Base-by-base conservation (phyloP, 2,113 vertebrate genomes). In the Platysternon megacephalum region DNA sequence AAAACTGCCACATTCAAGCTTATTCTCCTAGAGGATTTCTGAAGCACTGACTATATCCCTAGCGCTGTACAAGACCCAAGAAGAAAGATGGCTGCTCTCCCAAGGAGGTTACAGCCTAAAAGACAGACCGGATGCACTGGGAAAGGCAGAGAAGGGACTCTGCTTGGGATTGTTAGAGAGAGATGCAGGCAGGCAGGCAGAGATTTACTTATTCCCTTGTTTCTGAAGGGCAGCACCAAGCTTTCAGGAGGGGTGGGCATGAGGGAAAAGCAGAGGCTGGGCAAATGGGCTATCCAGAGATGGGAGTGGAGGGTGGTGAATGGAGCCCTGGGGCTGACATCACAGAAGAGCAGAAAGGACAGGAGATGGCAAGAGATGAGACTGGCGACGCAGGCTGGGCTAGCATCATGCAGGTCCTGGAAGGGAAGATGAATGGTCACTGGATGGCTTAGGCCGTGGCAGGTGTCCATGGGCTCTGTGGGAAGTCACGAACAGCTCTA, bases 31-130 rank as follows among this genome's bases (percentile, higher is more conserved):
- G 1, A 72, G 79, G 22, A 55, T 46, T 48, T 78, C 17, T 5
- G 74, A 86, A 92, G 79, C 29, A 89, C 5, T 12, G 65, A 48
- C 0, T 0, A 80, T 51, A 46, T 52, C 16, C 52, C 0, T 53
- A 89, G 74, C 3, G 39, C 5, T 52, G 82, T 1, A 0, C 0
- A 32, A 87, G 61, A 74, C 82, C 82, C 61, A 76, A 22, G 78
- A 92, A 79, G 8, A 32, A 91, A 76, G 4, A 86, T 7, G 1
- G 1, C 1, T 86, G 83, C 28, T 46, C 22, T 13, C 74, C 42
- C 24, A 44, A 78, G 74, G 42, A 78, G 26, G 6, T 78, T 44
- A 78, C 13, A 46, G 24, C 42, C 5, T 28, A 46, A 44, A 46
- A 46, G 74, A 46, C 42, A 78, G 42, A 29, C 24, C 46, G 22